phyloP scores from a whole-genome alignment of 2,797 vertebrate species.

The Pteronotus mesoamericanus region DNA sequence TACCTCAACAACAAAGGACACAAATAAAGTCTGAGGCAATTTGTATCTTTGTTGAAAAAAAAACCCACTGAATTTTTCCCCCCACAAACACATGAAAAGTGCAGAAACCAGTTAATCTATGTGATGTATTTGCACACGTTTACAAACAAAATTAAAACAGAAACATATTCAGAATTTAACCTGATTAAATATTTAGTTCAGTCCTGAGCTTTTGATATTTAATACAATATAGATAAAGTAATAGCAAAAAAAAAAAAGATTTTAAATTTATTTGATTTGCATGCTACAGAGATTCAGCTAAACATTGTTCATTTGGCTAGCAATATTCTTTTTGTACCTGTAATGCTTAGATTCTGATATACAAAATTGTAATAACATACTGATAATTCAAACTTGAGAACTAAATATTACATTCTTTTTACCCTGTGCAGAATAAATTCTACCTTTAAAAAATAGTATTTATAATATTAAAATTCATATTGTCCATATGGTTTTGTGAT shows the following conservation, averaged over 20 bases:
- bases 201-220: conserved; percentile 87
- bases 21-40: conserved; percentile 67
- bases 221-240: conserved; percentile 81
- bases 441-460: conserved; percentile 72
- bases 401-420: conserved; percentile 75
- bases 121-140: conserved; percentile 81
- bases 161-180: conserved; percentile 84
- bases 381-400: conserved; percentile 77
- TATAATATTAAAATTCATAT: conserved; percentile 71
- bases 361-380: conserved; percentile 75
- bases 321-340: conserved; percentile 76
- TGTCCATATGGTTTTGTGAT: conserved; percentile 70
- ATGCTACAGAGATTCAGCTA: conserved; percentile 74
- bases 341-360: conserved; percentile 77
- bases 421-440: conserved; percentile 70
- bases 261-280: conserved; percentile 79
- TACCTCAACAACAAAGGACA: conserved; percentile 46
- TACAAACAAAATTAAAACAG: conserved; percentile 83
- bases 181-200: conserved; percentile 88
- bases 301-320: conserved; percentile 81
- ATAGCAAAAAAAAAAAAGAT: conserved; percentile 69
- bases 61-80: conserved; percentile 70
- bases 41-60: conserved; percentile 78
- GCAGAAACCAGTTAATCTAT: conserved; percentile 83
- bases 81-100: conserved; percentile 84